Evolutionary conservation across 1,140 invertebrate species (phyloP), one percentile per base, ranked within the genome.

Genomic region (Camponotus pennsylvanicus): DNA sequence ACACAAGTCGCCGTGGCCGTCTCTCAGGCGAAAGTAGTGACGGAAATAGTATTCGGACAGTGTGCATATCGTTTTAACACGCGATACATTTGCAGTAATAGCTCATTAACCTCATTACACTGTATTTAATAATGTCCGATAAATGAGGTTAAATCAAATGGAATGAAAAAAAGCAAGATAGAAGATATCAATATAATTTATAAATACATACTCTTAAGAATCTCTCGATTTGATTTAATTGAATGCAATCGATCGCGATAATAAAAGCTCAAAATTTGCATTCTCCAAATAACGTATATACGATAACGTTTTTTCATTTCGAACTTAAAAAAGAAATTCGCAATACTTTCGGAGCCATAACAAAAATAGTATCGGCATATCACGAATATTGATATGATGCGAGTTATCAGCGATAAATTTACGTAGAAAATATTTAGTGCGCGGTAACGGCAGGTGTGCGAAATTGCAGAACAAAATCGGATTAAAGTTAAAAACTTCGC

Each of bases 21-120:
- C 69, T 42, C 37, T 67, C 63, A 61, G 52, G 34, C 76, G 49
- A 42, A 52, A 52, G 21, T 55, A 52, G 37, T 57, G 84, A 70
- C 75, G 69, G 87, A 89, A 89, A 89, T 89, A 88, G 75, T 71
- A 63, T 63, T 71, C 75, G 37, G 27, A 73, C 5, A 55, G 45
- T 57, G 27, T 80, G 34, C 49, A 55, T 70, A 32, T 15, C 27
- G n/a, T 11, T 34, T 32, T 45, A 70, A 63, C 69, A 83, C 11
- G 79, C 79, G 40, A 83, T 71, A 59, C 18, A 61, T 21, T 52
- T 57, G 42, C 11, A 70, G 37, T 37, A 57, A 70, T 70, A 67
- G 32, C 45, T 80, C 34, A 59, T 80, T 70, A 40, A 63, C 78
- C 34, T 9, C 18, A 40, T 70, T 57, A 80, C 49, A 18, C 11